Percentiles rank a stretch among this genome's conserved stretches.
Evolutionary conservation across 2,888 invertebrate species (phyloP).

Genomic region (Drosophila diplacantha): DNA sequence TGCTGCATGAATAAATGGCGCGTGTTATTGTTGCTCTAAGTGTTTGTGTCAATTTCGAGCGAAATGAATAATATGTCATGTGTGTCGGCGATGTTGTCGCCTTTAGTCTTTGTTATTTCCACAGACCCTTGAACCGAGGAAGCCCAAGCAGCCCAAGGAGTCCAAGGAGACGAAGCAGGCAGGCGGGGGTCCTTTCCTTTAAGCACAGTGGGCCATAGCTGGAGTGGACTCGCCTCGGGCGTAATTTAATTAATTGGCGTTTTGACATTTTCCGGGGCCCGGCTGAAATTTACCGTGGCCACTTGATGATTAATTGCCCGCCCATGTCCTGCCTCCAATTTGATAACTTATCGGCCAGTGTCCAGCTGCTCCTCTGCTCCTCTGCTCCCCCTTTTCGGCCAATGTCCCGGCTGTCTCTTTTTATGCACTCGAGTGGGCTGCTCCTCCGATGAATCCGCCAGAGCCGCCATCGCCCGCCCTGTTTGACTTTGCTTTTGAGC

Average conservation of each 20-base stretch:
- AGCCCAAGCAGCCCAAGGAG: conserved; percentile 4
- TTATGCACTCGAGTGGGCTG: conserved; percentile 29
- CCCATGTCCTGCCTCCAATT: conserved; percentile 13
- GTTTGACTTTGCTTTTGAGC: conserved; percentile 41
- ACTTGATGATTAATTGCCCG: conserved; percentile 50
- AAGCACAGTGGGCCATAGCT: conserved; percentile 25
- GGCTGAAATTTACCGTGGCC: conserved; percentile 15
- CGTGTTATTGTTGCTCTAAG: conserved; percentile 60
- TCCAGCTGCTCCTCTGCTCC: conserved; percentile 13
- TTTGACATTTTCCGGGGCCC: conserved; percentile 33
- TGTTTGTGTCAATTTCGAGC: conserved; percentile 64
- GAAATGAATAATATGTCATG: conserved; percentile 63
- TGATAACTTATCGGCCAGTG: conserved; percentile 41
- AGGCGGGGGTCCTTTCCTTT: conserved; percentile 32
- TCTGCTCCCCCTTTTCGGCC: not conserved
- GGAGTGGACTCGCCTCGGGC: conserved; percentile 16
- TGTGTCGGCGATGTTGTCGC: conserved; percentile 48
- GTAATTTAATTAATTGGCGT: conserved; percentile 58
- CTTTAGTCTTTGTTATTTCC: conserved; percentile 53
- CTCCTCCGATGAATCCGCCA: conserved; percentile 12
- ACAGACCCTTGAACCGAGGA: conserved; percentile 9
- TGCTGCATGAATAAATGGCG: conserved; percentile 55
- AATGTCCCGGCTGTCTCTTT: conserved; percentile 9
- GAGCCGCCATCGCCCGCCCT: conserved; percentile 4
- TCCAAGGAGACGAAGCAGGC: not conserved